Base-by-base conservation (phyloP, 1,140 invertebrate genomes). In the Ceratina australensis region DNA sequence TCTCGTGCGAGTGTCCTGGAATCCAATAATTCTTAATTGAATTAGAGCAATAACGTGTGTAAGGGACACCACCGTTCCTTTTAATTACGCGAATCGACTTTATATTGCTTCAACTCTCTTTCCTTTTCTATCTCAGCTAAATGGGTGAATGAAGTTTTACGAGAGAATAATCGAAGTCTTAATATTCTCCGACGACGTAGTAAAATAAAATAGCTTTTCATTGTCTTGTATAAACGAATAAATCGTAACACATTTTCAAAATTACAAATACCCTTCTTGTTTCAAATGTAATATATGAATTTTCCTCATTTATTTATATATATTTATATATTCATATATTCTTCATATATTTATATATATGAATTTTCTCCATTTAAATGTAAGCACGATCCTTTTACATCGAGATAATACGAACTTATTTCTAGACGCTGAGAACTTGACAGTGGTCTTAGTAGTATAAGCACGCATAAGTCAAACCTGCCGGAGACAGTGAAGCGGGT, bases 21-120 rank as follows among this genome's bases (percentile, higher is more conserved):
- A 81, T 77, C 50, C 73, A 67, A 82, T 82, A 72, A 81, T 63
- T 71, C 28, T 28, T 78, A 81, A 82, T 81, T 81, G 63, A 63
- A 49, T 81, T 67, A 56, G 33, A 67, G 69, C 68, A 77, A 81
- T 80, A 52, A 52, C 73, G 18, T 33, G 69, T 59, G 33, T 50
- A 24, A 0, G 12, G 13, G 24, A 28, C 24, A 64, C 72, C 66
- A 7, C 42, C 13, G 20, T 42, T 64, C 66, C 61, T 54, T 52
- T 28, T 74, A 24, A 67, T 74, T 74, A 7, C 18, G 13, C 33
- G 18, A 57, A 57, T 67, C 42, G 63, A 56, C 63, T 20, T n/a
- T 3, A 10, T 42, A 22, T 73, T n/a, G 1, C 49, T 22, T 18
- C 20, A 10, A 13, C 16, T 7, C 33, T 10, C 33, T 42, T 10